phyloP scores from a whole-genome alignment of 2,113 vertebrate species.

The Corydoras sp. region DNA sequence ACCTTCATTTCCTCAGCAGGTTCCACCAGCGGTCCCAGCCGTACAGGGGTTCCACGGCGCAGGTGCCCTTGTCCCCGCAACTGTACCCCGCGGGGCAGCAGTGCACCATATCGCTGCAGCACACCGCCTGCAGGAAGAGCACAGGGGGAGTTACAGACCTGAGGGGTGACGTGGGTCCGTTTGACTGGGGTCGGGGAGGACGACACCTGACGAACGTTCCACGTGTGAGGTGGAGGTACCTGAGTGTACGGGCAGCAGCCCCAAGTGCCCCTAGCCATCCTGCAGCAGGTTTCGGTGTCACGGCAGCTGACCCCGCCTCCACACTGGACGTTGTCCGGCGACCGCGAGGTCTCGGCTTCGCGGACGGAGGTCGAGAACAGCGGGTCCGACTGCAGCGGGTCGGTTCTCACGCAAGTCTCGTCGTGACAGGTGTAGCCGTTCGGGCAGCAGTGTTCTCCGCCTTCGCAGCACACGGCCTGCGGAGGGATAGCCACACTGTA shows the following conservation, averaged over 20 bases:
- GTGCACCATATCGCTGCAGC: conserved; percentile 61
- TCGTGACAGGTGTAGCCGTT: conserved; percentile 61
- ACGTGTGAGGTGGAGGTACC: conserved; percentile 38
- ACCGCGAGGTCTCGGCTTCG: not conserved
- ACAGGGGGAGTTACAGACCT: too few relatives aligned
- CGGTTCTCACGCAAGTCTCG: conserved; percentile 45
- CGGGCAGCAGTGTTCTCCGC: conserved; percentile 69
- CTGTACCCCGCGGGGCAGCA: conserved; percentile 54
- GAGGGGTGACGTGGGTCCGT: too few relatives aligned
- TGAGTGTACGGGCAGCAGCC: conserved; percentile 59
- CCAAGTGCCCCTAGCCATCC: conserved; percentile 46
- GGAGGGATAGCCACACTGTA: too few relatives aligned
- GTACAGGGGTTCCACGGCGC: conserved; percentile 18
- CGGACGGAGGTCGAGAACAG: conserved; percentile 44
- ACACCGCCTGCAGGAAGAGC: conserved; percentile 55
- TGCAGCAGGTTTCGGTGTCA: conserved; percentile 61
- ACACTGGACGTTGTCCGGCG: conserved; percentile 39
- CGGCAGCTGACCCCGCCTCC: conserved; percentile 41
- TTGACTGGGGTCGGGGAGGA: too few relatives aligned
- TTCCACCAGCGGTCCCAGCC: conserved; percentile 49
- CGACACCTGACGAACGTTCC: not conserved
- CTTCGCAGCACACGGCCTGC: conserved; percentile 63
- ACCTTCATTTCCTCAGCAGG: conserved; percentile 45
- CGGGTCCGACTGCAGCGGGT: conserved; percentile 43
- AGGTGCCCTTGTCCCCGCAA: conserved; percentile 33